These are phyloP conservation scores for Apotomis capreana DNA, from an alignment of 2,888 invertebrate species.

Conservation along the genomic window DNA sequence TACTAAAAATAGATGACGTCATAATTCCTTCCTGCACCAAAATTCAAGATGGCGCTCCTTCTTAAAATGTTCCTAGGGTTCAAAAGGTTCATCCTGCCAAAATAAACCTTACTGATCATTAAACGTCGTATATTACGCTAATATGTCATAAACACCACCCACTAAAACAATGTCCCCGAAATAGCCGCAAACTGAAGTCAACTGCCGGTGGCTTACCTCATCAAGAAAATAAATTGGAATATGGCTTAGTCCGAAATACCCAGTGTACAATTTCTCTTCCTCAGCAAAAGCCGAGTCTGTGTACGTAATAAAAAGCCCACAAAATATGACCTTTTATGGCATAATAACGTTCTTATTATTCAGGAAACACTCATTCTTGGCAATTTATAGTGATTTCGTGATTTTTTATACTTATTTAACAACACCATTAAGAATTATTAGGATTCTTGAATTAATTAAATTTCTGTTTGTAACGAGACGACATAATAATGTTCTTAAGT, in stretches of 20 bases:
- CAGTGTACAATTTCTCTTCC: constrained; percentile 22
- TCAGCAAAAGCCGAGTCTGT: constrained; percentile 43
- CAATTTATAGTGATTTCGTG: constrained; percentile 41
- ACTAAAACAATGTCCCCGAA: neutral
- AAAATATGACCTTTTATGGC: constrained; percentile 52
- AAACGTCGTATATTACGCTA: no score
- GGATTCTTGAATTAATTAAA: constrained; percentile 36
- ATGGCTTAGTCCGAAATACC: constrained; percentile 31
- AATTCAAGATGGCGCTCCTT: no score
- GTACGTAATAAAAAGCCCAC: constrained; percentile 48
- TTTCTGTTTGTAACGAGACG: constrained; percentile 32
- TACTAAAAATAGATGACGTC: no score
- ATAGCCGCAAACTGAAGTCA: constrained; percentile 6
- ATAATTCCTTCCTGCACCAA: no score
- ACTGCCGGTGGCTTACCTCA: constrained; percentile 21
- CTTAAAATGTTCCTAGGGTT: no score
- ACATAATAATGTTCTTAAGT: constrained; percentile 13
- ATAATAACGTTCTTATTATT: constrained; percentile 55
- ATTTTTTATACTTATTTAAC: constrained; percentile 39
- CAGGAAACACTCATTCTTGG: constrained; percentile 35
- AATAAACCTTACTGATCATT: neutral
- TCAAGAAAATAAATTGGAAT: constrained; percentile 38
- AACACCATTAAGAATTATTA: constrained; percentile 37
- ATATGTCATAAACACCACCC: neutral
- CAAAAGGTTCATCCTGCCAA: no score